A percentile compares a stretch with the other conserved stretches of the same genome.
Evolutionary conservation across 64 coral and sea anemone genomes (phyloP).

Genomic region (Catalaphyllia jardinei): DNA sequence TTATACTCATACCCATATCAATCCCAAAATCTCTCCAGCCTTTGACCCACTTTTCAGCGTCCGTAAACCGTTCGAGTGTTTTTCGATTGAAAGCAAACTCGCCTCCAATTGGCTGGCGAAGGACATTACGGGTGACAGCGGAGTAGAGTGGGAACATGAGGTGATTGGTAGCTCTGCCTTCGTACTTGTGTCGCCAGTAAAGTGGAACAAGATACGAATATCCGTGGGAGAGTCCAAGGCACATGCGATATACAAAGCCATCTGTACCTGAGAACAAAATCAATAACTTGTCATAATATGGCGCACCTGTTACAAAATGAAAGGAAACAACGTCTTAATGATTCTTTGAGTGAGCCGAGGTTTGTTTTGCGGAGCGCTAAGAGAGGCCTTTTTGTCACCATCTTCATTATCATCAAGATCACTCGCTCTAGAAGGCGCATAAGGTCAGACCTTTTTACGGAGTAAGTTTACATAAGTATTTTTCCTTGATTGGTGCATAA

Average conservation of each 20-base stretch:
- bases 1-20: constrained; percentile 1
- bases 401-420: no score
- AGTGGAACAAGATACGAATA: constrained; percentile 38
- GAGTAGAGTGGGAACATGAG: constrained; percentile 52
- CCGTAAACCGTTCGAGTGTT: not conserved
- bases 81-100: constrained; percentile 56
- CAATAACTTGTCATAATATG: not conserved
- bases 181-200: constrained; percentile 55
- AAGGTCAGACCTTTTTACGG: no score
- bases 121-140: constrained; percentile 23
- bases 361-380: no score
- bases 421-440: no score
- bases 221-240: constrained; percentile 42
- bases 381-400: no score
- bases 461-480: no score
- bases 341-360: no score
- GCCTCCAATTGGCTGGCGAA: constrained; percentile 59
- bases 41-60: not conserved
- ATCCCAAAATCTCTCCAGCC: constrained; percentile 37
- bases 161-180: constrained; percentile 49
- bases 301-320: no score
- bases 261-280: not conserved
- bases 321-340: no score
- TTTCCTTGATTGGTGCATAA: no score
- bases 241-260: constrained; percentile 32